phyloP scores from a whole-genome alignment of 2,797 vertebrate genomes.

The Euthynnus affinis region DNA sequence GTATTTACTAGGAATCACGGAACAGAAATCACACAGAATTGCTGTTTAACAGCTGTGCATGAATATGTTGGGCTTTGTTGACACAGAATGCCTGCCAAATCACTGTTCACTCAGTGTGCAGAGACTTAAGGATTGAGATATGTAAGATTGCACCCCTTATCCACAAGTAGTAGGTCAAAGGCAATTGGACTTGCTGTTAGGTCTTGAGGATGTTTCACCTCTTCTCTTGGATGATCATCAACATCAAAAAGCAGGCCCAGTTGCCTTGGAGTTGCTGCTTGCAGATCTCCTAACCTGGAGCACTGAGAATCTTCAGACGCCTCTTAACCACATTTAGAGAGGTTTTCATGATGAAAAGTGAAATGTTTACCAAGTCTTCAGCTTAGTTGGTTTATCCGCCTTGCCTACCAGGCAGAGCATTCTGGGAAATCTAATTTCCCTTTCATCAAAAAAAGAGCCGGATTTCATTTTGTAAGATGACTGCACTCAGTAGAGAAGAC shows the following conservation, averaged over 20 bases:
- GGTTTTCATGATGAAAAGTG: constrained; percentile 38
- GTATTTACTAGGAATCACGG: constrained; percentile 13
- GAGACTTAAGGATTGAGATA: neutral
- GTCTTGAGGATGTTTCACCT: constrained; percentile 1
- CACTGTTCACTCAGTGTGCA: neutral
- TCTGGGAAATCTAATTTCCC: constrained; percentile 58
- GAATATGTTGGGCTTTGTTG: constrained; percentile 27
- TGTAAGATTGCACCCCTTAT: constrained; percentile 3
- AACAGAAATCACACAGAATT: constrained; percentile 18
- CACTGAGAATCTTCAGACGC: constrained; percentile 7
- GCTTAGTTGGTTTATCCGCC: constrained; percentile 6
- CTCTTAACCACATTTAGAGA: constrained; percentile 13
- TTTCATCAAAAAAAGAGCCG: constrained; percentile 58
- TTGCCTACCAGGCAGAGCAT: constrained; percentile 35
- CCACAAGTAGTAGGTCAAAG: neutral
- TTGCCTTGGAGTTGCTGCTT: neutral
- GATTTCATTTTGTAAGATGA: constrained; percentile 60
- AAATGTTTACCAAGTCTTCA: constrained; percentile 56
- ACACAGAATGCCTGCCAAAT: constrained; percentile 9
- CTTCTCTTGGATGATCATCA: neutral
- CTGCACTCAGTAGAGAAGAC: constrained; percentile 37
- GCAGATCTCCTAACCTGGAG: constrained; percentile 1
- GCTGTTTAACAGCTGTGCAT: constrained; percentile 25
- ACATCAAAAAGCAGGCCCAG: constrained; percentile 1
- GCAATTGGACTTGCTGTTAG: neutral